phyloP scores from a whole-genome alignment of 2,113 vertebrate genomes.

The Oostethus manadensis region DNA sequence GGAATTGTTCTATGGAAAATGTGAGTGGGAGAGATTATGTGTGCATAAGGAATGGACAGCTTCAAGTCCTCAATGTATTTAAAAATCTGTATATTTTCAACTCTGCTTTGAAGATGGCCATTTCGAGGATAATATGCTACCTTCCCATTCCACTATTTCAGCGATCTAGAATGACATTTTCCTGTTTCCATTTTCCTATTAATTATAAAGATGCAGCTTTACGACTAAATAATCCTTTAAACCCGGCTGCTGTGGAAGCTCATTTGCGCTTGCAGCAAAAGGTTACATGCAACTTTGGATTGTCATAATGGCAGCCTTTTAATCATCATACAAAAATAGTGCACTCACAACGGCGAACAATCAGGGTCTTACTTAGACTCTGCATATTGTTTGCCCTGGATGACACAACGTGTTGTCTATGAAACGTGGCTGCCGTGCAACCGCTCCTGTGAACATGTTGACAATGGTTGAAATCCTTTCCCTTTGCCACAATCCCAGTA shows the following conservation, averaged over 20 bases:
- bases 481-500: conserved; percentile 11
- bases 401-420: neutral
- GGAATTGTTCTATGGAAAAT: conserved; percentile 13
- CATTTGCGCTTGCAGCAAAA: neutral
- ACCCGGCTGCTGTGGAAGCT: neutral
- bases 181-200: neutral
- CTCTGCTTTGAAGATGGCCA: neutral
- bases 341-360: conserved; percentile 17
- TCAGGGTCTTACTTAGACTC: conserved; percentile 18
- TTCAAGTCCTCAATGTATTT: conserved; percentile 3
- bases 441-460: neutral
- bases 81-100: neutral
- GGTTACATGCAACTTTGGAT: conserved; percentile 6
- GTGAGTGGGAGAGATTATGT: neutral
- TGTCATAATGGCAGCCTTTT: conserved; percentile 20
- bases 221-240: conserved; percentile 3
- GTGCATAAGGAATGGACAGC: neutral
- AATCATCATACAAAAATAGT: conserved; percentile 32
- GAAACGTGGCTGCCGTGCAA: neutral
- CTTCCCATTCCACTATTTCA: neutral
- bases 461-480: conserved; percentile 2
- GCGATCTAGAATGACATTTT: neutral
- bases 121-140: neutral
- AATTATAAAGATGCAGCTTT: neutral
- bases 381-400: conserved; percentile 1